Conservation (phyloP, 1,140 invertebrate genomes). For the Brachionus rotundiformis region DNA sequence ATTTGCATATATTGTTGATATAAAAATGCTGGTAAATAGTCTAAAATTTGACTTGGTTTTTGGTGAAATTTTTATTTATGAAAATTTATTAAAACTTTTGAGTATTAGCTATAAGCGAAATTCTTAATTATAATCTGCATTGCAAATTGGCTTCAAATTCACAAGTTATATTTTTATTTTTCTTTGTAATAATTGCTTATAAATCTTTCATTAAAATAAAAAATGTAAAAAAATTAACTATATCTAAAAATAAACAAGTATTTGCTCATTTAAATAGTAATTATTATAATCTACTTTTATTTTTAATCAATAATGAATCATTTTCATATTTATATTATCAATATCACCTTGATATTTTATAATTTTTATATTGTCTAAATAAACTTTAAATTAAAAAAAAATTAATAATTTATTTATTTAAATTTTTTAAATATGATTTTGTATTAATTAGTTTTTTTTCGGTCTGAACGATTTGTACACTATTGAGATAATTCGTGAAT, state of each 20-base stretch:
- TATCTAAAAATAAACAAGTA: too few relatives aligned
- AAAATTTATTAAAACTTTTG: background rate
- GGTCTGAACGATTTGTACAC: conserved; percentile 5
- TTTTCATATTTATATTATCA: too few relatives aligned
- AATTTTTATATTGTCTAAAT: too few relatives aligned
- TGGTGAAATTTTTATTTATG: background rate
- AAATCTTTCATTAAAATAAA: background rate
- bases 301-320: too few relatives aligned
- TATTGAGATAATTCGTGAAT: background rate
- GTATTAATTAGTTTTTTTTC: background rate
- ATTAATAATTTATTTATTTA: too few relatives aligned
- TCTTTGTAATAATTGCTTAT: background rate
- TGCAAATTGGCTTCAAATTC: background rate
- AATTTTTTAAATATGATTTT: too few relatives aligned
- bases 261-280: too few relatives aligned
- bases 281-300: too few relatives aligned
- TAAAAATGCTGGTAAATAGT: background rate
- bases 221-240: background rate
- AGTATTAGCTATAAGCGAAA: conserved; percentile 9
- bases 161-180: background rate
- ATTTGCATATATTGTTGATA: background rate
- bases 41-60: background rate
- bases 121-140: conserved; percentile 3
- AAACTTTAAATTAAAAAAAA: too few relatives aligned
- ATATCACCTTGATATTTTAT: too few relatives aligned